A percentile compares a stretch with the other conserved stretches of the same genome.
These are phyloP conservation scores for Drepana falcataria DNA, from an alignment of 2,888 invertebrate species.

Conservation along the genomic window DNA sequence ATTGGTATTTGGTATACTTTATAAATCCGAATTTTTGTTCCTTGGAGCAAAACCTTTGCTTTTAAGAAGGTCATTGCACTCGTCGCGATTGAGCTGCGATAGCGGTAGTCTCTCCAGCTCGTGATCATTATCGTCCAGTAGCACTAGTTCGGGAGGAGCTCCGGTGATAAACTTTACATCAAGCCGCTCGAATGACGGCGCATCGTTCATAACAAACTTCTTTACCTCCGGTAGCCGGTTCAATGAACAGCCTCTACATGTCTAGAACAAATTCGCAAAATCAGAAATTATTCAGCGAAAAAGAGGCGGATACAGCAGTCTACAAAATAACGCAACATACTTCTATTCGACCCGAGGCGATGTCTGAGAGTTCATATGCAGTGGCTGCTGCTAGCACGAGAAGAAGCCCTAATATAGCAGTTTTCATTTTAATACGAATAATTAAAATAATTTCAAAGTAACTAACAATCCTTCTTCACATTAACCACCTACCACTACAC, in stretches of 20 bases:
- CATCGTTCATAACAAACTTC: slow-evolving; percentile 82
- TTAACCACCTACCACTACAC: no score
- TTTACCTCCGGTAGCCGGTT: slow-evolving; percentile 83
- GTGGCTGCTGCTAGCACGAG: slow-evolving; percentile 25
- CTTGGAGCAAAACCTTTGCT: slow-evolving; percentile 78
- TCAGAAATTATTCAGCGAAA: no score
- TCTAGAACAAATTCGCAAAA: slow-evolving; percentile 63
- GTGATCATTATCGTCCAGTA: slow-evolving; percentile 75
- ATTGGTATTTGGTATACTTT: background rate
- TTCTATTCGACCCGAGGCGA: slow-evolving; percentile 67
- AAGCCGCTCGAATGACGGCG: slow-evolving; percentile 80
- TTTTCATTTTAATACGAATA: slow-evolving; percentile 25
- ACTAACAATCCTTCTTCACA: no score
- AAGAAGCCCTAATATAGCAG: slow-evolving; percentile 26
- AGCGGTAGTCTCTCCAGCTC: slow-evolving; percentile 82
- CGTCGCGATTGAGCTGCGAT: slow-evolving; percentile 74
- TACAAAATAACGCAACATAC: slow-evolving; percentile 25
- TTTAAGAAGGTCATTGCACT: slow-evolving; percentile 82
- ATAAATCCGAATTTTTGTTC: slow-evolving; percentile 67
- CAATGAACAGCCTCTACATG: slow-evolving; percentile 83
- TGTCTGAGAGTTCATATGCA: slow-evolving; percentile 49
- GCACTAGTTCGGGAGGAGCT: slow-evolving; percentile 81
- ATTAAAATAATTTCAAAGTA: no score
- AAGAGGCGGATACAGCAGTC: no score
- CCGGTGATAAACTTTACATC: slow-evolving; percentile 83